Percentiles rank a stretch among this genome's conserved stretches.
Conservation (phyloP, 2,888 invertebrate genomes). For the Xylocampa areola region DNA sequence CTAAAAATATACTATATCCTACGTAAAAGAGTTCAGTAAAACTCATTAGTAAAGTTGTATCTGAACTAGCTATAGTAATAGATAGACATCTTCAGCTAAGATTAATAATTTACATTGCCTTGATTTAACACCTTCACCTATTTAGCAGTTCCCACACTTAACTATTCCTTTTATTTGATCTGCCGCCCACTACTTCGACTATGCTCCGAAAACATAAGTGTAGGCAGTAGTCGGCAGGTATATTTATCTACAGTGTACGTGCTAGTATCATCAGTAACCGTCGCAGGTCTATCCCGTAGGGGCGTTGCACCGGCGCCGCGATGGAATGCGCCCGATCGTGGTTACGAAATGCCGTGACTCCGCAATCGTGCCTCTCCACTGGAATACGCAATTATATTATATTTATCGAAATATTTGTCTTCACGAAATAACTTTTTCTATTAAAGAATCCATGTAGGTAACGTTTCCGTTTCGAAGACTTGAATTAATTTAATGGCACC, state of each 20-base stretch:
- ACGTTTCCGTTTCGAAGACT: conserved; percentile 29
- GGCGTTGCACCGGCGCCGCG: conserved; percentile 82
- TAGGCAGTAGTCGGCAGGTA: conserved; percentile 58
- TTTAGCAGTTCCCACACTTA: conserved; percentile 65
- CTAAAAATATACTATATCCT: no score
- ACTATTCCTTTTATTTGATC: conserved; percentile 44
- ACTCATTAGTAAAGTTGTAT: no score
- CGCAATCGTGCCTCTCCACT: conserved; percentile 73
- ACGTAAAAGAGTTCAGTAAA: no score
- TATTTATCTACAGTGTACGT: conserved; percentile 55
- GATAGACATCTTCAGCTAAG: conserved; percentile 26
- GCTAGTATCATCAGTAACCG: conserved; percentile 72
- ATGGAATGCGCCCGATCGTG: conserved; percentile 86
- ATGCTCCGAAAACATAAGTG: conserved; percentile 28
- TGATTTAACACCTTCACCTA: conserved; percentile 67
- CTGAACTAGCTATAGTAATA: not conserved
- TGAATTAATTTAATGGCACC: conserved; percentile 61
- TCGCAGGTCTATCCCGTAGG: conserved; percentile 78
- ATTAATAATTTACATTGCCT: conserved; percentile 53
- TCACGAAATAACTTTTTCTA: conserved; percentile 30
- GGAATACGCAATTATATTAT: conserved; percentile 74
- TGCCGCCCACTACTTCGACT: conserved; percentile 55
- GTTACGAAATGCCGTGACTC: conserved; percentile 87
- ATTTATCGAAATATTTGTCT: conserved; percentile 62
- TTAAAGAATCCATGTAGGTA: conserved; percentile 11